phyloP scores from a whole-genome alignment of 2,797 vertebrate species.

The Sebastes kiyomatsui region DNA sequence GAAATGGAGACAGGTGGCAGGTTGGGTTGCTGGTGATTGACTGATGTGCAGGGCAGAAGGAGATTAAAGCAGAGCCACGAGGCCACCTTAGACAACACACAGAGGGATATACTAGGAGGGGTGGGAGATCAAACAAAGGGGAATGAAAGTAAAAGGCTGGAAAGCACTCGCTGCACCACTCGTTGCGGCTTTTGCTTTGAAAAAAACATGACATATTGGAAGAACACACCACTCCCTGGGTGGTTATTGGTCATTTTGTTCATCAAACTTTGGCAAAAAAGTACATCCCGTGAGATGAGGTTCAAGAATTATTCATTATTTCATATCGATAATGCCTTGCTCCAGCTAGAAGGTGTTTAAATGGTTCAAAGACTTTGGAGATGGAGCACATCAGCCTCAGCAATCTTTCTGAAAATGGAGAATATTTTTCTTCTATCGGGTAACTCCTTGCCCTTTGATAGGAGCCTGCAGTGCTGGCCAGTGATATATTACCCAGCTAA shows the following conservation, averaged over 20 bases:
- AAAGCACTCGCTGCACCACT: background rate
- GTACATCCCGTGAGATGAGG: background rate
- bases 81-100: conserved; percentile 48
- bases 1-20: conserved; percentile 60
- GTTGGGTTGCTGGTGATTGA: conserved; percentile 61
- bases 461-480: background rate
- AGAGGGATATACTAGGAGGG: background rate
- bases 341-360: background rate
- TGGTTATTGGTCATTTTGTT: background rate
- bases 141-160: background rate
- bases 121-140: conserved; percentile 4
- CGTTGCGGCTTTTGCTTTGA: background rate
- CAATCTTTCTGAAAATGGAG: background rate
- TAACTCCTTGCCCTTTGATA: background rate
- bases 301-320: background rate
- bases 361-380: background rate
- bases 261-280: background rate
- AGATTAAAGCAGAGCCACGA: conserved; percentile 71
- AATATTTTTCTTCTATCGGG: background rate
- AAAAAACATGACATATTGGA: background rate
- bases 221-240: background rate
- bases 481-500: background rate
- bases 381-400: background rate
- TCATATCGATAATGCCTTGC: background rate
- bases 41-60: conserved; percentile 56